Evolutionary conservation across 2,888 invertebrate genomes (phyloP).

Genomic region (Chirona hameri): DNA sequence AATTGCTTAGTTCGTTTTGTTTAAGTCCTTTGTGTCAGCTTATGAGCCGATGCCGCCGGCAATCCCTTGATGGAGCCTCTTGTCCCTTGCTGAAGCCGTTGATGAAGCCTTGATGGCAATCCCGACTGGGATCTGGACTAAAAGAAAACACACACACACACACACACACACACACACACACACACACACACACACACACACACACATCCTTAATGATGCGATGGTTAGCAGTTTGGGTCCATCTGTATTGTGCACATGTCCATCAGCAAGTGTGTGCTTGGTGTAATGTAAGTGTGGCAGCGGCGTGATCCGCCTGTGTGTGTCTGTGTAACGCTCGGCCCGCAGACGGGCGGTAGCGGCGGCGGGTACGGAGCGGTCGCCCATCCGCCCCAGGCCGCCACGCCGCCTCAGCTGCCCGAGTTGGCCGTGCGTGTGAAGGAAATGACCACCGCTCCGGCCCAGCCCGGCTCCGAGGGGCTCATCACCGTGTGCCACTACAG

Average conservation of each 20-base stretch:
- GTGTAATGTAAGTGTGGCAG: not conserved
- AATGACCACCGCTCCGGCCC: conserved; percentile 2
- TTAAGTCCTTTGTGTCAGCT: not conserved
- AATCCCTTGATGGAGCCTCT: too few species aligned
- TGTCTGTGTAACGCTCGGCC: not conserved
- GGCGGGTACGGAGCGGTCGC: too few species aligned
- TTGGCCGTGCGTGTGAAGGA: not conserved
- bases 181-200: too few species aligned
- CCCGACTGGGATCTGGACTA: not conserved
- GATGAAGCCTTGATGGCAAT: not conserved
- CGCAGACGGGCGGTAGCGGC: not conserved
- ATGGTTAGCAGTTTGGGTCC: too few species aligned
- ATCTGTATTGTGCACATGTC: too few species aligned
- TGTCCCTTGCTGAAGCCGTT: not conserved
- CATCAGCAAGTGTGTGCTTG: too few species aligned
- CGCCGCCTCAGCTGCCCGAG: not conserved
- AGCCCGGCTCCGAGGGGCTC: conserved; percentile 8
- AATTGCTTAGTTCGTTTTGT: not conserved
- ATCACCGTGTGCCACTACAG: conserved; percentile 28
- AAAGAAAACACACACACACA: too few species aligned
- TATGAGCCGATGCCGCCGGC: not conserved
- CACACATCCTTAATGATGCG: too few species aligned
- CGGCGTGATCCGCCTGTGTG: not conserved
- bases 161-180: too few species aligned
- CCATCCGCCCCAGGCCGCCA: not conserved